Conservation (phyloP, 2,797 vertebrate species). For the Jordanella pulchra region DNA sequence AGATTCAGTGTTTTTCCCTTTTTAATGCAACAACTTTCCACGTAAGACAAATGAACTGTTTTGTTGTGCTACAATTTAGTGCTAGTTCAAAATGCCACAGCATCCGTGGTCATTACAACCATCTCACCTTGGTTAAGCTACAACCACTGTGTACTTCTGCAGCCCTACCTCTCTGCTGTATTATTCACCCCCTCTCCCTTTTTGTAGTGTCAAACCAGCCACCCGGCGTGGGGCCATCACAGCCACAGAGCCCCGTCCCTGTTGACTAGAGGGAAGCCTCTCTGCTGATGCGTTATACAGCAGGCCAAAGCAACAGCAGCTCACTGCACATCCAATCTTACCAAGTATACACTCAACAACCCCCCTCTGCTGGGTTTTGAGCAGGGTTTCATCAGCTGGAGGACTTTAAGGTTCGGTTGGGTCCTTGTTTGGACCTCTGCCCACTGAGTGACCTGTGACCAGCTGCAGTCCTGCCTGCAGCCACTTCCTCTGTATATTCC, state of each 20-base stretch:
- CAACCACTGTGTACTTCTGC: conserved; percentile 20
- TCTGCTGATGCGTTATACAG: conserved; percentile 74
- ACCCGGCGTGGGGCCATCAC: conserved; percentile 32
- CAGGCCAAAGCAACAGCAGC: conserved; percentile 60
- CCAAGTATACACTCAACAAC: conserved; percentile 31
- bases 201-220: conserved; percentile 55
- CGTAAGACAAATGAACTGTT: background rate
- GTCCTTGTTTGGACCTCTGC: conserved; percentile 48
- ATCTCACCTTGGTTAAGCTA: conserved; percentile 28
- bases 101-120: conserved; percentile 24
- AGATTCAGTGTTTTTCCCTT: background rate
- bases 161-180: conserved; percentile 47
- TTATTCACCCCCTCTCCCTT: conserved; percentile 60
- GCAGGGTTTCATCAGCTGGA: background rate
- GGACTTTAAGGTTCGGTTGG: conserved; percentile 19
- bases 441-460: conserved; percentile 54
- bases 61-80: background rate
- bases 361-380: background rate
- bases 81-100: conserved; percentile 9
- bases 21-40: background rate
- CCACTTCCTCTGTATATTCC: conserved; percentile 32
- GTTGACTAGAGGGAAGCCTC: conserved; percentile 58
- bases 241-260: conserved; percentile 44
- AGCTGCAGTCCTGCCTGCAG: conserved; percentile 39
- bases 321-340: conserved; percentile 37